Evolutionary conservation across 2,888 invertebrate species (phyloP), one percentile per base, ranked within the genome.

Genomic region (Coleophora flavipennella): DNA sequence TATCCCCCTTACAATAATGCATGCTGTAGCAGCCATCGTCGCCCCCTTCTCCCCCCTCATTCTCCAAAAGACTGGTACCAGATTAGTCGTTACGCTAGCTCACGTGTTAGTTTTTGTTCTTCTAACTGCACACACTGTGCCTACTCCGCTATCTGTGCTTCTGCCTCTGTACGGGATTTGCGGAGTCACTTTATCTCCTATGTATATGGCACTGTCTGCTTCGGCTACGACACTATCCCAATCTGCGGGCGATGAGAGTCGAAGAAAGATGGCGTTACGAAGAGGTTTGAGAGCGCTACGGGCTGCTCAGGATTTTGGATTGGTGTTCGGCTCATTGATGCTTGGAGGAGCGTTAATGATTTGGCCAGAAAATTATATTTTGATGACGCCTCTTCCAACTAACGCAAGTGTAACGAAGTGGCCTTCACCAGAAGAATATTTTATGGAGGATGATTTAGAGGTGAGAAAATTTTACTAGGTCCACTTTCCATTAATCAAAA

Each of bases 1-100:
- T 0, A 62, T 90, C 36, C 80, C 92, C 1, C 74, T 92, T 9
- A 86, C 90, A 1, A 66, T 86, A 8, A 86, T 90, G 61, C 90
- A 90, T 55, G 61, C 87, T 1, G 67, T 88, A 25, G 90, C 90
- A 1, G 88, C 91, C 0, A 54, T 87, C 0, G 87, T 89, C 31
- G 80, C 84, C 1, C 84, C 84, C 0, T 76, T 83, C 51, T 76
- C 83, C 0, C 80, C 84, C 0, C 50, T 77, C 0, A 77, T 84
- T 26, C 62, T 84, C 1, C 84, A 81, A 46, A 81, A 77, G 49
- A 68, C 73, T 14, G 81, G 84, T 25, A 67, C 70, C 6, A 59
- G 79, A 45, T 46, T 72, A 13, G 72, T 77, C 1, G 68, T 83
- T 26, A 72, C 86, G 66, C 49, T 74, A 81, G 58, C 87, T 31